Evolutionary conservation across 2,888 invertebrate species (phyloP), one percentile per base, ranked within the genome.

Genomic region (Parnassius orleans): DNA sequence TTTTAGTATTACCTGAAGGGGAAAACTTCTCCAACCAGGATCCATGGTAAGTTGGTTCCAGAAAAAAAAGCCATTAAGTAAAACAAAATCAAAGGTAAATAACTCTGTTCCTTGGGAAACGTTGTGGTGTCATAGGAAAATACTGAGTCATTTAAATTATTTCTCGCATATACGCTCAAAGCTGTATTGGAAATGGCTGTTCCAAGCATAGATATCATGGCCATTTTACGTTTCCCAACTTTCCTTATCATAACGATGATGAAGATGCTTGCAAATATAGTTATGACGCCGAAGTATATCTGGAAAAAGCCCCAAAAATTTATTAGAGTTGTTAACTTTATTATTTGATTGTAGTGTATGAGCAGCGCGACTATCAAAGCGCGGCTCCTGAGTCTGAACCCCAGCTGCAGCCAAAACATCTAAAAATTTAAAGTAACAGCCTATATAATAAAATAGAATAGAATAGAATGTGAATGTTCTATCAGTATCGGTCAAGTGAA

Each of bases 21-120:
- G 68, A 93, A 93, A 1, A 93, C 90, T 77, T 93, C 93, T 41
- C 93, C 92, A n/a, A 93, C 69, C 63, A 93, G 71, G 63, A 93
- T 86, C 93, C 93, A 93, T 0, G 93, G 93, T 67, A 93, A 87
- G 0, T 88, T 90, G 52, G 89, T 71, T 24, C 83, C 80, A 41
- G 77, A 83, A 63, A 84, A 87, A 54, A 87, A 86, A 1, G 84
- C 83, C 1, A 89, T 71, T 67, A 87, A 66, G 58, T 92, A 72
- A 62, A 91, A 90, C 54, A 90, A 75, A 0, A 86, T 65, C 0
- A 93, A 77, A 0, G 92, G 92, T 12, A 91, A 63, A 1, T 83
- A 65, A 2, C 87, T 82, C 61, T 84, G 89, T 14, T 83, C 79
- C 2, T 81, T 74, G 0, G 87, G 78, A 64, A 91, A 90, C 0